These are phyloP conservation scores for Epinephelus malabaricus DNA, from an alignment of 2,797 vertebrate genomes.

Conservation along the genomic window DNA sequence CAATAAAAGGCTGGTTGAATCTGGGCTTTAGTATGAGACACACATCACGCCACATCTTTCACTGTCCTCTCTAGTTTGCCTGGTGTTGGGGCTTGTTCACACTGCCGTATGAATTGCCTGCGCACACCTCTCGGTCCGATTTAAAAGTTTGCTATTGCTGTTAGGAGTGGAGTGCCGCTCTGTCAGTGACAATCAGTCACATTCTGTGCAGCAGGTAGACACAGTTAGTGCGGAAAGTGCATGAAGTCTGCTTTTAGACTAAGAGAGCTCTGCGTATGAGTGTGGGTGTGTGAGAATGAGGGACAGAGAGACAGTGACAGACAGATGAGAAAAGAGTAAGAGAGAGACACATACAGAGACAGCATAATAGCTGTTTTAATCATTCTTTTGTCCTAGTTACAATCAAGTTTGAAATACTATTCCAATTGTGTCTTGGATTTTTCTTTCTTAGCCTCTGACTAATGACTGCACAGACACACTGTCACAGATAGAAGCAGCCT, in stretches of 20 bases:
- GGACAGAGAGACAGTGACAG: constrained; percentile 35
- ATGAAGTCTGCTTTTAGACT: constrained; percentile 56
- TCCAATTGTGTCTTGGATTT: constrained; percentile 44
- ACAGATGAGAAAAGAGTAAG: constrained; percentile 31
- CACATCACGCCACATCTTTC: constrained; percentile 78
- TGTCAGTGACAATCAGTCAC: constrained; percentile 54
- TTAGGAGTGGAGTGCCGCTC: constrained; percentile 38
- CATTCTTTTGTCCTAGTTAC: constrained; percentile 53
- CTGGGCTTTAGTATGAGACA: constrained; percentile 80
- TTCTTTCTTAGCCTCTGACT: constrained; percentile 29
- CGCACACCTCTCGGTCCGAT: constrained; percentile 51
- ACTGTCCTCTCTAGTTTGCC: constrained; percentile 70
- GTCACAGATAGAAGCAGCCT: constrained; percentile 55
- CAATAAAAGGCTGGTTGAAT: constrained; percentile 71
- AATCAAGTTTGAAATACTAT: constrained; percentile 56
- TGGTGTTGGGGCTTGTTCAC: constrained; percentile 63
- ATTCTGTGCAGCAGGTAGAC: constrained; percentile 51
- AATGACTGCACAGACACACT: constrained; percentile 48
- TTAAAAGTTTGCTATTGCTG: constrained; percentile 53
- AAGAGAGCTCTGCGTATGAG: constrained; percentile 46
- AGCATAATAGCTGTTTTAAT: constrained; percentile 54
- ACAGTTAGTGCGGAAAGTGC: constrained; percentile 44
- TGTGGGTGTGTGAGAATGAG: constrained; percentile 38
- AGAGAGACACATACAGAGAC: constrained; percentile 34
- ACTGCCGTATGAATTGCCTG: constrained; percentile 63